These are phyloP conservation scores for Nasonia longicornis DNA, from an alignment of 1,140 invertebrate species.

Conservation along the genomic window DNA sequence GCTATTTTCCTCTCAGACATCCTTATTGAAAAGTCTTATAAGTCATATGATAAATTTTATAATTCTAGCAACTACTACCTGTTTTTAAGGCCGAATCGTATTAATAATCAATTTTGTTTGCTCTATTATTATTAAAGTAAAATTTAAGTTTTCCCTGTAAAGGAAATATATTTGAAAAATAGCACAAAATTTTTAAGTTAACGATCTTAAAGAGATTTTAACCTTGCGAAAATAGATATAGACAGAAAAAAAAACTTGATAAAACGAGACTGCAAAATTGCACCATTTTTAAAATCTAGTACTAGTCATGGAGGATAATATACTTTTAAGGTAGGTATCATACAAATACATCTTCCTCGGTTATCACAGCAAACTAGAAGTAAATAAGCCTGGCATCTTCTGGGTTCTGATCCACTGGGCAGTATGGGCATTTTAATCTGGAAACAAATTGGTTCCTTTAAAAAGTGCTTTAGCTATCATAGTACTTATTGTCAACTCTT, in stretches of 20 bases:
- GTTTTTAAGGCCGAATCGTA: neutral
- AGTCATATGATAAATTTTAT: neutral
- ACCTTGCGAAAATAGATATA: constrained; percentile 31
- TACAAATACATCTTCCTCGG: constrained; percentile 43
- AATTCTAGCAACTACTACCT: neutral
- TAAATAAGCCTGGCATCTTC: constrained; percentile 92
- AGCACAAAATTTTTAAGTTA: constrained; percentile 20
- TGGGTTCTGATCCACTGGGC: constrained; percentile 95
- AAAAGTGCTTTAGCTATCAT: constrained; percentile 62
- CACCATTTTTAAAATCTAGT: constrained; percentile 44
- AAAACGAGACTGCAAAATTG: constrained; percentile 26
- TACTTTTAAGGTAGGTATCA: constrained; percentile 39
- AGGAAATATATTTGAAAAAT: constrained; percentile 34
- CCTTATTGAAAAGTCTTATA: constrained; percentile 34
- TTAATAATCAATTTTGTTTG: neutral
- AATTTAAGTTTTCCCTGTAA: constrained; percentile 10
- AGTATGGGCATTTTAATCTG: constrained; percentile 98
- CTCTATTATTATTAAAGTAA: constrained; percentile 16
- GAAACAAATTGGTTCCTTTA: constrained; percentile 68
- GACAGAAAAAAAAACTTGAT: constrained; percentile 14
- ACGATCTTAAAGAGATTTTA: constrained; percentile 25
- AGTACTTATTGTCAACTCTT: constrained; percentile 46
- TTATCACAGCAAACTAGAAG: constrained; percentile 78
- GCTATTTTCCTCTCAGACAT: constrained; percentile 21
- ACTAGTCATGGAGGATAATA: constrained; percentile 41